A percentile compares a stretch with the other conserved stretches of the same genome.
Conservation (phyloP, 2,888 invertebrate species). For the Sarcophaga subvicina region DNA sequence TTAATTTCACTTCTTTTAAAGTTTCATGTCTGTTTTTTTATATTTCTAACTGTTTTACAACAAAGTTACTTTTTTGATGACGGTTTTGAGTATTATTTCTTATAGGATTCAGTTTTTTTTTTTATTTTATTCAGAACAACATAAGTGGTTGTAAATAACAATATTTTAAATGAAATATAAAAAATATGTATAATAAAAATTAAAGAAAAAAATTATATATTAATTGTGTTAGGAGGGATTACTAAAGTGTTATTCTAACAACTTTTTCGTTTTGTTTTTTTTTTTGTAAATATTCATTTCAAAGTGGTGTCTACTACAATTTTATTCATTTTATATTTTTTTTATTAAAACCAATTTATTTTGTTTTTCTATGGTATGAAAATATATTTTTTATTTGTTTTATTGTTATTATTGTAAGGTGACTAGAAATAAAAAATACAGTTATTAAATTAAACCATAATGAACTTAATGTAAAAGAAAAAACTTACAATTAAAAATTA, state of each 20-base stretch:
- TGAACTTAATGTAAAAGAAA: slow-evolving; percentile 51
- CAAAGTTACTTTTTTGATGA: slow-evolving; percentile 53
- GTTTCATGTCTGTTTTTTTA: slow-evolving; percentile 21
- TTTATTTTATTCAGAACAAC: background rate
- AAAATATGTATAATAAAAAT: slow-evolving; percentile 23
- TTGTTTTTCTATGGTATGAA: slow-evolving; percentile 52
- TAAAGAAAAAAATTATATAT: background rate
- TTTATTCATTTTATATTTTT: slow-evolving; percentile 17
- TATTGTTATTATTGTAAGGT: slow-evolving; percentile 60
- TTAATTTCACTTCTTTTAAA: slow-evolving; percentile 54
- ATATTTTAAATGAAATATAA: slow-evolving; percentile 40
- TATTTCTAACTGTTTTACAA: slow-evolving; percentile 53
- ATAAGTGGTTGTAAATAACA: no score
- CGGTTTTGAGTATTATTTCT: slow-evolving; percentile 49
- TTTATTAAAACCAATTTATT: slow-evolving; percentile 34
- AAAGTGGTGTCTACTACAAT: slow-evolving; percentile 12
- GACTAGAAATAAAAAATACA: slow-evolving; percentile 69
- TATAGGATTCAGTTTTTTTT: slow-evolving; percentile 62
- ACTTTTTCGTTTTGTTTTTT: slow-evolving; percentile 11
- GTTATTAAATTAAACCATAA: slow-evolving; percentile 54
- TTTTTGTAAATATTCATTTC: background rate
- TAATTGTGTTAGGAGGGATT: background rate
- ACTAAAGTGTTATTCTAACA: background rate
- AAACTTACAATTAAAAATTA: background rate
- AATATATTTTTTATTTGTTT: slow-evolving; percentile 53